Evolutionary conservation across 2,888 invertebrate species (phyloP), one percentile per base, ranked within the genome.

Genomic region (Drosophila maculinotata): DNA sequence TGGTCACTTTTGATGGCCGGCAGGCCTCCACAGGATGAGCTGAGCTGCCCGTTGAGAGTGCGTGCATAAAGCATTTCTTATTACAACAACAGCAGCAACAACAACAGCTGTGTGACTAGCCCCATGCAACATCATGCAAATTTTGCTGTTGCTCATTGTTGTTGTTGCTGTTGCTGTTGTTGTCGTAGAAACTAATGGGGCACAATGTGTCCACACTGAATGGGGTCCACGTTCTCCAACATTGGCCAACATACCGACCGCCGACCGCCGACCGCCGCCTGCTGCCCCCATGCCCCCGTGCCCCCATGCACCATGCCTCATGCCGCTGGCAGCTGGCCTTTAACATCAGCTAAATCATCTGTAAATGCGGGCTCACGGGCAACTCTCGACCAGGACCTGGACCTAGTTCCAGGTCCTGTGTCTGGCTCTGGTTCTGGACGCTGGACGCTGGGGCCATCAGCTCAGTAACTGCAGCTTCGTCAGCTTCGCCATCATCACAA

Each of bases 321-420:
- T 17, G 23, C 30, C 23, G 5, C 28, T 26, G 38, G 58, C 66
- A 56, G 53, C 80, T 72, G 85, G 68, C 89, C 89, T 85, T 87
- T 87, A 82, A 87, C 88, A 84, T 89, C 89, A 79, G 90, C 90
- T 89, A 86, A 89, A 89, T 89, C 90, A 89, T 89, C 89, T 90
- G 89, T 88, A 81, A 88, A 87, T 84, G 88, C 88, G 88, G 88
- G 82, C 70, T 60, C 63, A 67, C 77, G 54, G 56, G 56, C 72
- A 49, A 58, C 54, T 45, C 42, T 42, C 58, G 49, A 17, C 52
- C 56, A 49, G 75, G 45, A 60, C 60, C 56, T 36, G 35, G 20
- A 36, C 42, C 67, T 31, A 52, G 41, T 38, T 33, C 72, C 67
- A 36, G 54, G 41, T 38, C 38, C 72, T 70, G 63, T 14, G 39